Percentiles rank a stretch among this genome's conserved stretches.
Conservation (phyloP, 2,888 invertebrate species). For the Crossocerus cetratus region DNA sequence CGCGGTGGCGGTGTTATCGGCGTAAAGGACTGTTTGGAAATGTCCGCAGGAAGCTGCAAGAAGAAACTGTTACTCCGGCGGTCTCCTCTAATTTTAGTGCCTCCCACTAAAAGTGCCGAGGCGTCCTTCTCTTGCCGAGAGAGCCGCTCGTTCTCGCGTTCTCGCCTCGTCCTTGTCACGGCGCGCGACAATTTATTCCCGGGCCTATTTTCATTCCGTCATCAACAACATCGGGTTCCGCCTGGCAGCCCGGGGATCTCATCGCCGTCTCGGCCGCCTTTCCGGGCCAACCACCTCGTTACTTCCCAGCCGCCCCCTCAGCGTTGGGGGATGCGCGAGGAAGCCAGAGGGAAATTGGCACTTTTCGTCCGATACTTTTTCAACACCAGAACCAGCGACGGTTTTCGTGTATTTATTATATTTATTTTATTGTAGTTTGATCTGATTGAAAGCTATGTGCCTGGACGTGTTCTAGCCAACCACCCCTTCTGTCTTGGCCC, state of each 20-base stretch:
- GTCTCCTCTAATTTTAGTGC: conserved; percentile 70
- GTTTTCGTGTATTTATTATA: no score
- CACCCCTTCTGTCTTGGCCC: no score
- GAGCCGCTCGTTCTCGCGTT: conserved; percentile 21
- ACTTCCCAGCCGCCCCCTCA: not conserved
- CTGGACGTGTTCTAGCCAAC: no score
- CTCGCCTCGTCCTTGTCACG: conserved; percentile 14
- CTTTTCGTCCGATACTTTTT: no score
- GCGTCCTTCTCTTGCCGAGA: conserved; percentile 30
- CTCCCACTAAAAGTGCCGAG: conserved; percentile 62
- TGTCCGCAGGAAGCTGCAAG: conserved; percentile 54
- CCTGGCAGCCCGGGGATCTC: conserved; percentile 31
- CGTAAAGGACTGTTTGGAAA: conserved; percentile 65
- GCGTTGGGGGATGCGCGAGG: not conserved
- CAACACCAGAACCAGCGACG: no score
- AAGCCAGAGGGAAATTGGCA: not conserved
- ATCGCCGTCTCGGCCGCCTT: conserved; percentile 15
- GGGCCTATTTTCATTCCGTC: conserved; percentile 62
- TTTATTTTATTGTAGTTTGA: no score
- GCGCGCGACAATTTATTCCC: conserved; percentile 45
- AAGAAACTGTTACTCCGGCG: conserved; percentile 52
- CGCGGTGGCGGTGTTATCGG: conserved; percentile 65
- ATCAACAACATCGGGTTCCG: conserved; percentile 40
- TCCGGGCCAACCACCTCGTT: conserved; percentile 2
- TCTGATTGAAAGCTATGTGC: no score